Evolutionary conservation across 2,888 invertebrate species (phyloP).

Genomic region (Gari tellinella): DNA sequence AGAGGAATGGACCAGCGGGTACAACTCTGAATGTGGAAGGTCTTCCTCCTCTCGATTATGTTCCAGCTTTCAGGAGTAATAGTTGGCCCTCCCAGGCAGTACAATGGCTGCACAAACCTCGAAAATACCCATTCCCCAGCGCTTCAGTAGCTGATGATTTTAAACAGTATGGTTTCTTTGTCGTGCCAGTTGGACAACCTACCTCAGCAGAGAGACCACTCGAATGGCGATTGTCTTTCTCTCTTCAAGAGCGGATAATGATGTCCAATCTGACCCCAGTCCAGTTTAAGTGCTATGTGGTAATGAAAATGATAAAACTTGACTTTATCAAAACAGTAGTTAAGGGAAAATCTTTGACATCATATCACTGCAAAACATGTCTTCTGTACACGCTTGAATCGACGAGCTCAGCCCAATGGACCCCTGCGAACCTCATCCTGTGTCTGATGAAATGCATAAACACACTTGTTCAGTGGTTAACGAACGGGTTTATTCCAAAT

Average conservation of each 20-base stretch:
- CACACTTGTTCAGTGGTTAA: conserved; percentile 1
- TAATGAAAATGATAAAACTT: conserved; percentile 24
- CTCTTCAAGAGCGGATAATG: conserved; percentile 21
- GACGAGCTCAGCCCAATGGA: conserved; percentile 3
- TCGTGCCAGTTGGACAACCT: conserved; percentile 27
- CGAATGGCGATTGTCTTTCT: conserved; percentile 35
- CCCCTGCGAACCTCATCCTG: conserved; percentile 3
- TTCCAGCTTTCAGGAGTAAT: conserved; percentile 19
- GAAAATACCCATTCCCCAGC: conserved; percentile 17
- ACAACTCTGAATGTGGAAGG: conserved; percentile 9
- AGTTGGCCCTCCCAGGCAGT: conserved; percentile 25
- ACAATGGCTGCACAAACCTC: conserved; percentile 18
- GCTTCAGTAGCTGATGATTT: conserved; percentile 7
- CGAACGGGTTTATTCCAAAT: conserved; percentile 20
- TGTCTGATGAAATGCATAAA: conserved; percentile 16
- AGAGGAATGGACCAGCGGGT: conserved; percentile 27
- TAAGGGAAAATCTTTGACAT: conserved; percentile 16
- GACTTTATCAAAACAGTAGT: conserved; percentile 16
- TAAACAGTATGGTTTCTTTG: conserved; percentile 21
- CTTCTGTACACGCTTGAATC: conserved; percentile 20
- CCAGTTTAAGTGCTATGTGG: conserved; percentile 27
- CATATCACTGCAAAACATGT: conserved; percentile 40
- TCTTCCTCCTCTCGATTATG: conserved; percentile 15
- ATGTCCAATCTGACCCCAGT: conserved; percentile 18
- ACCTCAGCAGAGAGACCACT: conserved; percentile 8